Evolutionary conservation across 2,888 invertebrate genomes (phyloP).

Genomic region (Cataglyphis albicans): DNA sequence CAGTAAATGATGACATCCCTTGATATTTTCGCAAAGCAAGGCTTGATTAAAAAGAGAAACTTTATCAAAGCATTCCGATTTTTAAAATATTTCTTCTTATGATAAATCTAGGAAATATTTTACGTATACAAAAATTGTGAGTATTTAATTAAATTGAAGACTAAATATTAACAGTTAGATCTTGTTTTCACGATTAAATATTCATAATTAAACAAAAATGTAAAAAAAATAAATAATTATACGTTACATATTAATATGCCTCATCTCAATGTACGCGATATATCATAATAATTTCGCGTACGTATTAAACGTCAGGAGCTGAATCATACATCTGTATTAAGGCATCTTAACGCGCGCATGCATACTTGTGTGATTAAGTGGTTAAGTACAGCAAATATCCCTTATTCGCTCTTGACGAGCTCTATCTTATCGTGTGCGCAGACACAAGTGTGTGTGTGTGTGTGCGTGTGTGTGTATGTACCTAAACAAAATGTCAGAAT

Average conservation of each 20-base stretch:
- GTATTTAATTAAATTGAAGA: neutral
- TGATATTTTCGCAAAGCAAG: neutral
- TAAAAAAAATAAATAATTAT: neutral
- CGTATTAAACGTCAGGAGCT: constrained; percentile 28
- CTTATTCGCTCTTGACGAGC: constrained; percentile 37
- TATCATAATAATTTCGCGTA: constrained; percentile 21
- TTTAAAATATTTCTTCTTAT: constrained; percentile 4
- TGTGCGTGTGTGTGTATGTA: neutral
- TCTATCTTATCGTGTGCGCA: constrained; percentile 30
- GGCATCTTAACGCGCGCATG: constrained; percentile 27
- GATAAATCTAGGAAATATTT: neutral
- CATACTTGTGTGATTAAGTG: constrained; percentile 23
- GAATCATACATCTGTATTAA: constrained; percentile 18
- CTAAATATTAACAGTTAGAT: neutral
- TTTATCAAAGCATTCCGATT: neutral
- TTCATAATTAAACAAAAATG: neutral
- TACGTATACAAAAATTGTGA: neutral
- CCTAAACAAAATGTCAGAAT: constrained; percentile 48
- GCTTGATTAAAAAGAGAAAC: neutral
- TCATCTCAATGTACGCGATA: neutral
- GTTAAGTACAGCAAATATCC: constrained; percentile 43
- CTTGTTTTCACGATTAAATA: neutral
- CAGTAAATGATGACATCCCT: neutral
- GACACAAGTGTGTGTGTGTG: neutral
- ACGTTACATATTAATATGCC: neutral